Evolutionary conservation across 1,140 invertebrate species (phyloP), one percentile per base, ranked within the genome.

Genomic region (Zaprionus gabonicus): DNA sequence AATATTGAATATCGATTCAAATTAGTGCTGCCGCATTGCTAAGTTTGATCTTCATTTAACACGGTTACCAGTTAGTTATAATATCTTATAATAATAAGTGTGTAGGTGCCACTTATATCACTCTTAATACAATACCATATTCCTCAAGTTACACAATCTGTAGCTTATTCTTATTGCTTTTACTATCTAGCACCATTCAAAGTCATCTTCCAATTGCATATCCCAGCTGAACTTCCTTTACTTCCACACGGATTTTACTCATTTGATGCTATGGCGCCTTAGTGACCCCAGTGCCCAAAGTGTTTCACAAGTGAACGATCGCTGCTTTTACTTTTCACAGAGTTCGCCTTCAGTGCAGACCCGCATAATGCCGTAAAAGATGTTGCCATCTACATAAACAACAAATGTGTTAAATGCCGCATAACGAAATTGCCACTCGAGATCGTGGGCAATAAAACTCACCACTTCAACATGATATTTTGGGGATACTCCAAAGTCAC

Each of bases 381-480:
- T 56, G 15, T n/a, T 28, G 59, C 44, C 67, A 64, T 15, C 72
- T 75, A 71, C 27, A 53, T 49, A 51, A 59, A 70, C n/a, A 46
- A 62, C 23, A 56, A 67, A 67, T 58, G 46, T 51, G 46, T 51
- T 51, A 60, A 36, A 60, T 71, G 36, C 62, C 51, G 44, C n/a
- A 20, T 23, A 49, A 17, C 44, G 44, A 20, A 49, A 49, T 17
- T 46, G n/a, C n/a, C 6, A 15, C 15, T 7, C 12, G 46, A 51
- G 20, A n/a, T 15, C 53, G 49, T 25, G 38, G 44, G 44, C 55
- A 66, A 76, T 66, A 60, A 72, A 65, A 76, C 69, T 65, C 46
- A 73, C 70, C 59, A 71, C 25, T 73, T 73, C 23, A 51, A 13
- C 23, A 23, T 25, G 46, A 51, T 51, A 25, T 17, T 46, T 17